These are phyloP conservation scores for Tauraco erythrolophus DNA, from an alignment of 2,113 vertebrate genomes.

Conservation along the genomic window DNA sequence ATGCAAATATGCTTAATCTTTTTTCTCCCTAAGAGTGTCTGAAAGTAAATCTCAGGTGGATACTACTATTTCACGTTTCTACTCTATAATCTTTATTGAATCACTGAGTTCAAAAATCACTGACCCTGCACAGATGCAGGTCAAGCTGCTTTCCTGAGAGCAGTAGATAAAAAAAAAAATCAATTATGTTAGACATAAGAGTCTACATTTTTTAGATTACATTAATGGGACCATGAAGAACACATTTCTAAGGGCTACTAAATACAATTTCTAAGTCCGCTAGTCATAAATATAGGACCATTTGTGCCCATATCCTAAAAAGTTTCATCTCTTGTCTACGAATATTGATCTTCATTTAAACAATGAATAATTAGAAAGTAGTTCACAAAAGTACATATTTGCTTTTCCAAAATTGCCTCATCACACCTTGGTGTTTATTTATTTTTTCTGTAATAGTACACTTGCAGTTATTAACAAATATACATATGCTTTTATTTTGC, in stretches of 20 bases:
- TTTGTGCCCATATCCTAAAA: background rate
- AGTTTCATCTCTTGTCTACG: background rate
- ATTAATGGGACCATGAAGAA: background rate
- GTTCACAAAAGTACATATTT: background rate
- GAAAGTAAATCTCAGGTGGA: background rate
- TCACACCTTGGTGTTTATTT: background rate
- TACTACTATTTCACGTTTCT: background rate
- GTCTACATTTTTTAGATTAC: background rate
- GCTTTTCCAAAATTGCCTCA: background rate
- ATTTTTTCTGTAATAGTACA: background rate
- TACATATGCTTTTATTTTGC: background rate
- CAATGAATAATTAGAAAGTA: background rate
- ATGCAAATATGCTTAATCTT: background rate
- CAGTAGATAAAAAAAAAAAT: background rate
- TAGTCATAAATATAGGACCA: background rate
- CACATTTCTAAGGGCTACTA: background rate
- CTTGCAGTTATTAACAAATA: background rate
- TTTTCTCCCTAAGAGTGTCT: background rate
- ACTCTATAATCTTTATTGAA: constrained; percentile 10
- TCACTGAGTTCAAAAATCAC: background rate
- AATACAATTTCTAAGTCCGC: background rate
- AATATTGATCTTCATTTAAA: background rate
- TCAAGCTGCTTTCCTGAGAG: constrained; percentile 26
- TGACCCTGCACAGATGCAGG: background rate
- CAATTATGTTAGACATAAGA: background rate